These are phyloP conservation scores for Drosophila fulvimacula DNA, from an alignment of 2,888 invertebrate species.

Conservation along the genomic window DNA sequence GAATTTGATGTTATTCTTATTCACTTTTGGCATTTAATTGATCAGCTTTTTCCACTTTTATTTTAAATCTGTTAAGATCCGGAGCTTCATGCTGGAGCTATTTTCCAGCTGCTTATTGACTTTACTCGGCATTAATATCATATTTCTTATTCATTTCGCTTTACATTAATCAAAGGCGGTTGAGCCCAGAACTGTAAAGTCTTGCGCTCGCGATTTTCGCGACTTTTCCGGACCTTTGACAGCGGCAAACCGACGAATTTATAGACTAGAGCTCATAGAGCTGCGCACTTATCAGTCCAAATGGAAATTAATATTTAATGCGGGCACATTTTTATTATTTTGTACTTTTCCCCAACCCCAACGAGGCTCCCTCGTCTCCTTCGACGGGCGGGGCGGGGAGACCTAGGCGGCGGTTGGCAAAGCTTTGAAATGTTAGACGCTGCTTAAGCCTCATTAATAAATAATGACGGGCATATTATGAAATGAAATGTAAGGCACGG, in stretches of 20 bases:
- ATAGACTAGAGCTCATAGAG: slow-evolving; percentile 19
- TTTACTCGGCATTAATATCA: neutral
- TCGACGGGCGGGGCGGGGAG: neutral
- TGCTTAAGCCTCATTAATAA: slow-evolving; percentile 81
- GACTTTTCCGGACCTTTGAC: slow-evolving; percentile 12
- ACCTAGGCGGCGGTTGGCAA: slow-evolving; percentile 22
- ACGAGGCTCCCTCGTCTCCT: neutral
- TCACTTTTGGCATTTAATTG: too few species aligned
- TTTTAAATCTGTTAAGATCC: neutral
- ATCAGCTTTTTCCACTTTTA: too few species aligned
- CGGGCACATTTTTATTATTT: slow-evolving; percentile 68
- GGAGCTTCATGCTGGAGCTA: too few species aligned
- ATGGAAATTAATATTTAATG: slow-evolving; percentile 80
- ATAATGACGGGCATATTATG: slow-evolving; percentile 69
- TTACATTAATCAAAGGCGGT: slow-evolving; percentile 1
- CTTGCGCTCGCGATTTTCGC: neutral
- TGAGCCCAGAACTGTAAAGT: neutral
- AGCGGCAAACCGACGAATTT: neutral
- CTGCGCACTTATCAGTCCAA: slow-evolving; percentile 70
- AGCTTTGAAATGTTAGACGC: slow-evolving; percentile 77
- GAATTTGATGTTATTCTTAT: too few species aligned
- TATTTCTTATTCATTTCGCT: slow-evolving; percentile 2
- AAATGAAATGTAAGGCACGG: slow-evolving; percentile 20
- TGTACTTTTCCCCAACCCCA: slow-evolving; percentile 7
- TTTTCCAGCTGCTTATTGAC: neutral